A percentile compares a stretch with the other conserved stretches of the same genome.
These are phyloP conservation scores for Macquaria ambigua DNA, from an alignment of 2,113 vertebrate species.

Conservation along the genomic window DNA sequence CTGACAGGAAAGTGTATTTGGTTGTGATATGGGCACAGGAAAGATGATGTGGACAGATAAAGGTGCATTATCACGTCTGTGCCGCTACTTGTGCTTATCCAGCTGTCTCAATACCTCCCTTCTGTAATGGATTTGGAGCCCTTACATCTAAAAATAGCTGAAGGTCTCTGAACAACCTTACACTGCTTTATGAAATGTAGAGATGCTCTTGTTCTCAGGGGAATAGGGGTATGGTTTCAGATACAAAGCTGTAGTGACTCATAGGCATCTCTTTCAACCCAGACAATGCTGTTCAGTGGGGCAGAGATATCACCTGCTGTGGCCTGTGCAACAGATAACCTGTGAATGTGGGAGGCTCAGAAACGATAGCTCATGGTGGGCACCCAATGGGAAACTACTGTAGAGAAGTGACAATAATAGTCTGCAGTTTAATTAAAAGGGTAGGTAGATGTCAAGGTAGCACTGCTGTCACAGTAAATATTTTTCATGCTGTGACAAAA, in stretches of 20 bases:
- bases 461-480: conserved; percentile 4
- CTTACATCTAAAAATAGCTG: conserved; percentile 77
- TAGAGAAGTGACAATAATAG: conserved; percentile 37
- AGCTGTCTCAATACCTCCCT: conserved; percentile 72
- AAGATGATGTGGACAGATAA: conserved; percentile 73
- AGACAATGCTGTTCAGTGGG: conserved; percentile 74
- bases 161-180: conserved; percentile 71
- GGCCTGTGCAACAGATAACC: conserved; percentile 73
- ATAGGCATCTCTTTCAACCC: conserved; percentile 70
- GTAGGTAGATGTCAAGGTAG: not conserved
- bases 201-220: conserved; percentile 64
- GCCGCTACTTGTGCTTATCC: conserved; percentile 74
- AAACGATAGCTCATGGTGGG: conserved; percentile 53
- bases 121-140: conserved; percentile 77
- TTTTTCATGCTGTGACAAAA: conserved; percentile 39
- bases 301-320: conserved; percentile 73
- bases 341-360: conserved; percentile 69
- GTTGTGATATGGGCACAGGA: conserved; percentile 46
- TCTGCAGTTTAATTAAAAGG: conserved; percentile 32
- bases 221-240: conserved; percentile 65
- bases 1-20: conserved; percentile 68
- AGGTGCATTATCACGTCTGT: conserved; percentile 73
- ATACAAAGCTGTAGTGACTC: conserved; percentile 75
- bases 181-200: conserved; percentile 65
- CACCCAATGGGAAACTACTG: conserved; percentile 40